Evolutionary conservation across 1,140 invertebrate species (phyloP), one percentile per base, ranked within the genome.

Genomic region (Metopolophium dirhodum): DNA sequence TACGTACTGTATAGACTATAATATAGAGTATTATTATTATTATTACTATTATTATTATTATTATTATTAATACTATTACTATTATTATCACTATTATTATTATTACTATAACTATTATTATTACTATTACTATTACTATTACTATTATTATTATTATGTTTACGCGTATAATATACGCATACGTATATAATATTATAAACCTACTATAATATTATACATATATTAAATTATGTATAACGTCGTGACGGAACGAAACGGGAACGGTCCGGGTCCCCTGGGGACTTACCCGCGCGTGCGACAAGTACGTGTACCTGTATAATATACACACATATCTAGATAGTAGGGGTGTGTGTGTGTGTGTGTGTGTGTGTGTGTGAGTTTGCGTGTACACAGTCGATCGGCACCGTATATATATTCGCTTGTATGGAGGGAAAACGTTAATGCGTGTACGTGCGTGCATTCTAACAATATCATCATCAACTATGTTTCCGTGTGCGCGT

Each of bases 391-490:
- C 26, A 68, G 61, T 68, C 61, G 61, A 68, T 68, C 9, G 61
- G 30, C 30, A 30, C 9, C 4, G 61, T 68, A 4, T 68, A 68
- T 14, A 30, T 8, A 57, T 8, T 26, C 9, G 22, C 9, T 2
- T 37, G 20, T 83, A 83, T 37, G 30, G 83, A 26, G 14, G 14
- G 61, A 47, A 45, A 47, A 86, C 45, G 85, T 47, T 86, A 45
- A 45, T 41, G 37, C 41, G 41, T n/a, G 41, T 47, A 86, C 41
- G 85, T 86, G 22, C 41, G 85, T 86, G 41, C 26, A 11, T 47
- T 47, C 45, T 86, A 47, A 86, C 85, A 86, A 86, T 86, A 86
- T 86, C 45, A 14, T 86, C 41, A 88, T 51, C 86, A 49, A 49
- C 30, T 8, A n/a, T 30, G 45, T 49, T 7, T 35, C 11, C 45